Evolutionary conservation across 30 jellyfish, hydroid and myxozoan species (phyloP), one percentile per base, ranked within the genome.

Genomic region (Hydractinia echinata): DNA sequence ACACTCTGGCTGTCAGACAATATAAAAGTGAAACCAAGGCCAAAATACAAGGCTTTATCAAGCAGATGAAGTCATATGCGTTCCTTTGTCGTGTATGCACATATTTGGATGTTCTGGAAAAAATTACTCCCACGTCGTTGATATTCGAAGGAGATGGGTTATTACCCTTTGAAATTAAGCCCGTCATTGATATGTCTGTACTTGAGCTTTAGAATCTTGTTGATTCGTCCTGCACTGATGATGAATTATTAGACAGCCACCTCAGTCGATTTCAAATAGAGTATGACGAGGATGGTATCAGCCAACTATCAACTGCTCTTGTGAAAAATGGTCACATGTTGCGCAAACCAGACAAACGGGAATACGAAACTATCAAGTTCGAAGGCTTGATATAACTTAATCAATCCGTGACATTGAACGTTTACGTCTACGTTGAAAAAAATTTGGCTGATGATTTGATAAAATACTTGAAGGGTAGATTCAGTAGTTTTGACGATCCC

Each of bases 131-230:
- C 14, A 48, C 95, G n/a, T 85, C 95, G 10, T 54, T 76, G 61
- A 87, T 81, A 5, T 86, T 86, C 71, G 92, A 86, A 61, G 91
- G 87, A 53, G 85, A 86, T 51, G 91, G 87, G 4, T 82, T 86
- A 0, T 54, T 86, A 81, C 87, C 92, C 0, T 10, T 10, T 10
- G 68, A 56, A 9, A 56, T 56, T n/a, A 56, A n/a, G n/a, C 10
- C 10, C 10, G 13, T 76, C 20, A 62, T 81, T 15, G 76, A 80
- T 30, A 69, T 84, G 66, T 79, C 95, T 14, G 53, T 72, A 8
- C 81, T 15, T 7, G 88, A 61, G 86, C 70, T 86, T 68, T 51
- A 80, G 15, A 91, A 80, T 19, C 18, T 81, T 64, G 83, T 49
- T 51, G 82, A 20, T 53, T 51, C 79, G 39, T 76, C 84, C 11